These are phyloP conservation scores for Cantharis rufa DNA, from an alignment of 2,888 invertebrate genomes.

Conservation along the genomic window DNA sequence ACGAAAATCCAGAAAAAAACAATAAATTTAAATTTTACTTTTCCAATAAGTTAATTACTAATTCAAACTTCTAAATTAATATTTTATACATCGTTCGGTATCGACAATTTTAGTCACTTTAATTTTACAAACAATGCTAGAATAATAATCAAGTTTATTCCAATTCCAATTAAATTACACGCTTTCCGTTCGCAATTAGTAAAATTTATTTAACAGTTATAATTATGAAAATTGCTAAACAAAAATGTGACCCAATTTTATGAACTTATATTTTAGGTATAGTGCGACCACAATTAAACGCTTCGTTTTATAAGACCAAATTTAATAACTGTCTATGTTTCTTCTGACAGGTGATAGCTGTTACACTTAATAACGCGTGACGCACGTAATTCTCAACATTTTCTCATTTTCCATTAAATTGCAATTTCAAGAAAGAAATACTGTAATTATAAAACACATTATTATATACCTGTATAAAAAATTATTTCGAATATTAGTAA, in stretches of 20 bases:
- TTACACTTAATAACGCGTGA: constrained; percentile 2
- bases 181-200: not conserved
- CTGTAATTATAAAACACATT: not conserved
- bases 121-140: not conserved
- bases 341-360: constrained; percentile 10
- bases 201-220: not conserved
- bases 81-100: not conserved
- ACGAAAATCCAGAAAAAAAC: not conserved
- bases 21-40: not conserved
- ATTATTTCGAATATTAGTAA: not conserved
- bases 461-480: not conserved
- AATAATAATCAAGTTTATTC: not conserved
- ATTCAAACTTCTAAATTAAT: not conserved
- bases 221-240: not conserved
- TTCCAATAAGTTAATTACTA: not conserved
- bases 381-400: constrained; percentile 8
- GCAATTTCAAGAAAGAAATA: not conserved
- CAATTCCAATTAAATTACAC: not conserved
- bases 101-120: not conserved
- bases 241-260: not conserved
- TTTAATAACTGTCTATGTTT: constrained; percentile 3
- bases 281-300: not conserved
- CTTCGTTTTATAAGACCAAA: not conserved
- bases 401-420: constrained; percentile 9
- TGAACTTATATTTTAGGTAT: not conserved